Evolutionary conservation across 2,113 vertebrate species (phyloP), one percentile per base, ranked within the genome.

Genomic region (Stomatorhinus ivindoensis): DNA sequence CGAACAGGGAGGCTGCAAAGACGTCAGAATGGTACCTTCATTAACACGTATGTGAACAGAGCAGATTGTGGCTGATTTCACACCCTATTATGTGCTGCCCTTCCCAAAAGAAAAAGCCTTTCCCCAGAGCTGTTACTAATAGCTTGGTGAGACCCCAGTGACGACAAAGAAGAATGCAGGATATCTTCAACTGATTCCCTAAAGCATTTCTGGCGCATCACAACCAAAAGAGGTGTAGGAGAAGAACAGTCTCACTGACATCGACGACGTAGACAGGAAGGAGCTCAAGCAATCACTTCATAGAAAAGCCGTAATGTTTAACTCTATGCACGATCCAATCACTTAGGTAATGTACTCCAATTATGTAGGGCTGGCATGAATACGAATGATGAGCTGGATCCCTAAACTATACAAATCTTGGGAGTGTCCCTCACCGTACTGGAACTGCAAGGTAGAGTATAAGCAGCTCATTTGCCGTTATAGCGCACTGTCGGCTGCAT

Each of bases 11-110:
- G 61, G 55, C 47, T 76, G 19, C 88, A 91, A 94, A 90, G 92
- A 94, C 94, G 92, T 95, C 95, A 95, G 48, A 11, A 19, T 35
- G 61, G 91, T 90, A 92, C 92, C 91, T 92, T 94, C 92, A 90
- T 94, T 93, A 93, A 92, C 90, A 89, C 92, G 84, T 90, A 91
- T 94, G 94, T 93, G 91, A 90, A 90, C 89, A 92, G 92, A 89
- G 89, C 86, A 51, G 85, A 88, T 91, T 47, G 1, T 39, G 91
- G 92, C 93, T 93, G 95, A 94, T 94, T 93, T 92, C 87, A 24
- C 17, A n/a, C 10, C 91, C 90, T 88, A 93, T 94, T 94, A 91
- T 89, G 85, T 94, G 19, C 19, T 19, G 39, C 9, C 10, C 44
- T 6, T 1, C 13, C 24, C 39, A 83, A 92, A 94, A 93, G 89